Percentiles rank a stretch among this genome's conserved stretches.
These are phyloP conservation scores for Ageneiosus marmoratus DNA, from an alignment of 2,113 vertebrate species.

Conservation along the genomic window DNA sequence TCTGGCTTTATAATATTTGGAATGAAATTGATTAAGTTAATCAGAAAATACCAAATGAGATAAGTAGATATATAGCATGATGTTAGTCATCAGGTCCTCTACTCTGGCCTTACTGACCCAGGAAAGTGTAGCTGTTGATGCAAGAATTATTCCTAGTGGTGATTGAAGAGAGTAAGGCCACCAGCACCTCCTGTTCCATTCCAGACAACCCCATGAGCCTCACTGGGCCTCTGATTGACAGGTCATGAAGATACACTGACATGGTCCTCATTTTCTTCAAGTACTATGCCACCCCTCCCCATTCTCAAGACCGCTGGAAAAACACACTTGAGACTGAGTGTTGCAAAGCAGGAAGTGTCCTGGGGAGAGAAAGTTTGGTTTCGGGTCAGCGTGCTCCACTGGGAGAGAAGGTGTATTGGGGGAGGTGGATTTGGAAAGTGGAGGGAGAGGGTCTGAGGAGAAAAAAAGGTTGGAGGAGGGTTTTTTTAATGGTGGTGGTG, in stretches of 20 bases:
- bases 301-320: conserved; percentile 82
- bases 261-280: conserved; percentile 77
- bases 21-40: not conserved
- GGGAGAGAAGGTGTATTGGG: conserved; percentile 81
- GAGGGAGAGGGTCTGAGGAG: conserved; percentile 37
- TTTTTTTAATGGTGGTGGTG: conserved; percentile 54
- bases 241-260: conserved; percentile 76
- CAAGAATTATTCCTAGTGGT: conserved; percentile 64
- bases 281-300: conserved; percentile 69
- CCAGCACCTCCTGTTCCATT: conserved; percentile 49
- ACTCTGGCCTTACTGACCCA: conserved; percentile 36
- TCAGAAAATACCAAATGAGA: conserved; percentile 9
- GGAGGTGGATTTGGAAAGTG: conserved; percentile 63
- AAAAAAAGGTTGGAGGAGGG: conserved; percentile 33
- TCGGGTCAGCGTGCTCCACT: conserved; percentile 94
- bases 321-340: conserved; percentile 99
- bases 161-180: conserved; percentile 75
- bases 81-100: conserved; percentile 16
- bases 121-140: conserved; percentile 64
- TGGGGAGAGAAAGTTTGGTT: conserved; percentile 96
- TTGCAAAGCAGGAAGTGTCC: conserved; percentile 98
- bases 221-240: conserved; percentile 70
- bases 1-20: conserved; percentile 3
- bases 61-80: conserved; percentile 1
- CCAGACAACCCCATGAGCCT: conserved; percentile 64